Base-by-base conservation (phyloP, 2,888 invertebrate species). In the Pyralis farinalis region DNA sequence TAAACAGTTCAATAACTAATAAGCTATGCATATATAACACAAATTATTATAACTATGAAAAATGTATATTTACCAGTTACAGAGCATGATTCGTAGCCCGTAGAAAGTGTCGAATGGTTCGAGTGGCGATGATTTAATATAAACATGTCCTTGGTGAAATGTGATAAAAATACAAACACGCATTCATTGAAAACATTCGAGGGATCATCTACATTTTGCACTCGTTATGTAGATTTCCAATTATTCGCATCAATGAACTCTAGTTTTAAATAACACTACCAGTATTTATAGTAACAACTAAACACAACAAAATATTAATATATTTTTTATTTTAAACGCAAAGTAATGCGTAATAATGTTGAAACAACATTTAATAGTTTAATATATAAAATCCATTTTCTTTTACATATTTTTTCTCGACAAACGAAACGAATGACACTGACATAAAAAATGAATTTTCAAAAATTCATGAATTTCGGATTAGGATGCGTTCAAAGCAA, bases 111-210 rank as follows among this genome's bases (percentile, higher is more conserved):
- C 76, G 82, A 86, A 77, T 71, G 69, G 74, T 71, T 69, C 71
- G 69, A 77, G 71, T 67, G 70, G 61, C 71, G 73, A 75, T 72
- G 71, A 75, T 79, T 86, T 86, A 75, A 60, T 78, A 82, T 82
- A 84, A 70, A 84, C 87, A 88, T 88, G 86, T 87, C 87, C 87
- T 86, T 85, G 80, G 77, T 62, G 71, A 74, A 72, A 60, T 73
- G 58, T 71, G 61, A 60, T 71, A 67, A 61, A 70, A 76, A 73
- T 64, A 58, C 59, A 68, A 61, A 68, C 69, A 74, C 74, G 64
- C 73, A 71, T 71, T 69, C 73, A 80, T 77, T 66, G 65, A 66
- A 70, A 71, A 70, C 60, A 61, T 61, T 44, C 48, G 46, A 47
- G 46, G 40, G 51, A 48, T 51, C 48, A 53, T 46, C 69, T 71